These are phyloP conservation scores for Antrozous pallidus DNA, from an alignment of 2,797 vertebrate species.

Conservation along the genomic window DNA sequence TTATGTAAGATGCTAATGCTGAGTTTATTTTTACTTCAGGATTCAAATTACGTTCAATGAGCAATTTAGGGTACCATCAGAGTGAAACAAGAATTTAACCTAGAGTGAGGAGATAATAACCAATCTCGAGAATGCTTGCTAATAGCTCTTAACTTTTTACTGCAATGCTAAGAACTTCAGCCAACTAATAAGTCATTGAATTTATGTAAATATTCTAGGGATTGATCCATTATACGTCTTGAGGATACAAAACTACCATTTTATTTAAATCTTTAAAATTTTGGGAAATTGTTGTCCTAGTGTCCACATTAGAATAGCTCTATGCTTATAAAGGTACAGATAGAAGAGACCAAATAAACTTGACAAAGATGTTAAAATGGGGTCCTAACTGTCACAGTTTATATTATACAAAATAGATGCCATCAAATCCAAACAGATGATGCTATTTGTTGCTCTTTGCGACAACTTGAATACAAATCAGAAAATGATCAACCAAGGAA, in stretches of 20 bases:
- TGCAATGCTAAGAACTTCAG: not conserved
- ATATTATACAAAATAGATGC: not conserved
- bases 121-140: not conserved
- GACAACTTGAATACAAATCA: not conserved
- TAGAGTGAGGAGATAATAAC: not conserved
- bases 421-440: not conserved
- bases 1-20: not conserved
- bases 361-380: not conserved
- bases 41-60: constrained; percentile 38
- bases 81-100: constrained; percentile 34
- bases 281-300: not conserved
- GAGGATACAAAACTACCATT: not conserved
- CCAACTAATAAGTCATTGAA: not conserved
- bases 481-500: not conserved
- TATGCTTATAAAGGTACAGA: not conserved
- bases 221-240: not conserved
- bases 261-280: not conserved
- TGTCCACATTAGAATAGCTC: not conserved
- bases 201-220: not conserved
- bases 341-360: not conserved
- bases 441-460: not conserved
- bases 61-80: constrained; percentile 22
- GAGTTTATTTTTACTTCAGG: constrained; percentile 21
- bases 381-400: not conserved
- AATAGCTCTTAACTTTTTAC: constrained; percentile 47